Percentiles rank a stretch among this genome's conserved stretches.
phyloP scores from a whole-genome alignment of 2,888 invertebrate genomes.

The Microplitis deprimator region DNA sequence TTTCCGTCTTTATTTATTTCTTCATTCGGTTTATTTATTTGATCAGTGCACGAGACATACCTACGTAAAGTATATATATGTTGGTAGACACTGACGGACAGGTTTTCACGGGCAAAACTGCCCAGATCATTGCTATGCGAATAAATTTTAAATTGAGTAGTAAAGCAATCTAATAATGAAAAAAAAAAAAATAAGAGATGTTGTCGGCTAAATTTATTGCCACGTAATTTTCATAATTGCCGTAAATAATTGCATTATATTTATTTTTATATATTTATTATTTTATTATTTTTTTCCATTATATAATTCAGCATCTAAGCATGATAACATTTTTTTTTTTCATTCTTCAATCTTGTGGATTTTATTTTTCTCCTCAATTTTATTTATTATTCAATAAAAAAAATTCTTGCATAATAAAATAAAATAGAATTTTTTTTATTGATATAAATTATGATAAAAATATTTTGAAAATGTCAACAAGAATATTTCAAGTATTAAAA shows the following conservation, averaged over 20 bases:
- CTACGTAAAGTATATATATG: constrained; percentile 20
- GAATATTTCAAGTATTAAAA: neutral
- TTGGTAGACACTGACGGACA: constrained; percentile 43
- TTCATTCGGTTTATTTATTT: constrained; percentile 3
- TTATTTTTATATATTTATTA: constrained; percentile 3
- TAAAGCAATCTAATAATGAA: constrained; percentile 13
- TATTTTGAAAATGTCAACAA: neutral
- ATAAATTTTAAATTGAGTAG: constrained; percentile 32
- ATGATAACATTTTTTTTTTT: neutral
- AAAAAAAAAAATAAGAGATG: neutral
- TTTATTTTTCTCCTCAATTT: neutral
- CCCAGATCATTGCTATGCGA: constrained; percentile 25
- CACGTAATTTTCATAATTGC: constrained; percentile 26
- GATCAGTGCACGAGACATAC: neutral
- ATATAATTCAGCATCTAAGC: neutral
- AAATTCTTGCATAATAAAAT: neutral
- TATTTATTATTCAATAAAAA: neutral
- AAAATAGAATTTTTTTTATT: constrained; percentile 8
- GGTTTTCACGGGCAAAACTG: constrained; percentile 46
- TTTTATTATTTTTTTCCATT: constrained; percentile 8
- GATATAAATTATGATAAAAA: neutral
- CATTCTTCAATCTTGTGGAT: neutral
- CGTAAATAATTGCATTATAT: constrained; percentile 4
- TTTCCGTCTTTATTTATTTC: constrained; percentile 15
- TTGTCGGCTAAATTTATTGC: constrained; percentile 23